Evolutionary conservation across 2,888 invertebrate genomes (phyloP), one percentile per base, ranked within the genome.

Genomic region (Dyspetes luteomarginatus): DNA sequence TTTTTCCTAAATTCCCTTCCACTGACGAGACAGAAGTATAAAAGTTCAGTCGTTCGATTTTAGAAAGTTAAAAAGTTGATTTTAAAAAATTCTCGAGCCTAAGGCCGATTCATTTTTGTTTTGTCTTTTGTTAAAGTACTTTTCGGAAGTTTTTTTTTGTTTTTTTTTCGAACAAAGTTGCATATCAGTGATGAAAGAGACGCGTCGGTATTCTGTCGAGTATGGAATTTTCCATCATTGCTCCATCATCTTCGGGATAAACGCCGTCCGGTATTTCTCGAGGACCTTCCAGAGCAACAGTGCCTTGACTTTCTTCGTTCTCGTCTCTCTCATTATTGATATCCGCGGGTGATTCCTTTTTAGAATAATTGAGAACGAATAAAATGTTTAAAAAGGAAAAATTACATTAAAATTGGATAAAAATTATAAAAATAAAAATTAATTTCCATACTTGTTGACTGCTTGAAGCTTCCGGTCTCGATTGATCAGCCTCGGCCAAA

Each of bases 401-500:
- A 12, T 15, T 1, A 2, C 17, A 30, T 4, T 9, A 7, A 36
- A 28, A 41, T 4, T n/a, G 17, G 15, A 43, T 7, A 15, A 4
- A n/a, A 41, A 5, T 64, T 43, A 17, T 3, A 3, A 30, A 3
- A 17, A 56, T 12, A 17, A 7, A 17, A 52, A 41, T 19, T 12
- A 28, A 52, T 55, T 56, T 15, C 17, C 30, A 50, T 85, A 90
- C 90, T 82, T 89, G 90, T 83, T 88, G 87, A 82, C 86, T 88
- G 69, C 82, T 83, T 1, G 89, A 87, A 55, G 88, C 88, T 69
- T 91, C 91, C 7, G 92, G 93, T 85, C 95, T 94, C 68, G 95
- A 95, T 91, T 96, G 96, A 92, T 97, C 97, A 7, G 96, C 96
- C 91, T 97, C 97, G 0, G 96, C 96, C 83, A 97, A 92, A 88